phyloP scores from a whole-genome alignment of 2,113 vertebrate genomes.

The Chloroceryle aenea region DNA sequence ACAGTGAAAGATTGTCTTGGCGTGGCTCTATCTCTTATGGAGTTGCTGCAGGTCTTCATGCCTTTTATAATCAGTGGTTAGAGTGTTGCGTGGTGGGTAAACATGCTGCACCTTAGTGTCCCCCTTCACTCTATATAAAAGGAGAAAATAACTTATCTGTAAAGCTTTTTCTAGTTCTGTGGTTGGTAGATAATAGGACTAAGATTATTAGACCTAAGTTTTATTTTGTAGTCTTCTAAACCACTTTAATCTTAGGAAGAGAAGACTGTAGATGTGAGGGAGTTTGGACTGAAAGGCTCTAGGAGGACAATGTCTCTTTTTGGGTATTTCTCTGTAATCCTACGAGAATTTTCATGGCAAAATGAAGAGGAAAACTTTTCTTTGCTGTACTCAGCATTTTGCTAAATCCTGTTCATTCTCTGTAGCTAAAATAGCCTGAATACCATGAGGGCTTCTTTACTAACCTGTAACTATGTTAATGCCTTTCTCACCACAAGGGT shows the following conservation, averaged over 20 bases:
- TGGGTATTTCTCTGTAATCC: not conserved
- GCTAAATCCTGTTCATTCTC: not conserved
- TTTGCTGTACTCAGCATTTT: not conserved
- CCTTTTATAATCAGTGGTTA: not conserved
- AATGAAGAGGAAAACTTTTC: not conserved
- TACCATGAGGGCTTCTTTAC: not conserved
- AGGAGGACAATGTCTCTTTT: not conserved
- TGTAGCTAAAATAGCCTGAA: constrained; percentile 8
- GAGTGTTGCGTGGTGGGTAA: not conserved
- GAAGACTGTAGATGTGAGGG: not conserved
- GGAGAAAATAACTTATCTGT: not conserved
- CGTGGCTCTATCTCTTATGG: not conserved
- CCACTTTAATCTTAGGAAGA: not conserved
- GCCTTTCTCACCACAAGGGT: not conserved
- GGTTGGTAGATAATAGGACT: not conserved
- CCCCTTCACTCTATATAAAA: not conserved
- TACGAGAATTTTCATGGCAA: not conserved
- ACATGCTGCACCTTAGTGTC: not conserved
- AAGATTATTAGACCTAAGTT: not conserved
- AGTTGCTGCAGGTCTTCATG: not conserved
- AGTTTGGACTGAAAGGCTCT: not conserved
- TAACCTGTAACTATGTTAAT: constrained; percentile 15
- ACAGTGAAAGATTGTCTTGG: not conserved
- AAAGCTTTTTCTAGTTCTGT: not conserved
- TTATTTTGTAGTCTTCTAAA: not conserved